phyloP scores from a whole-genome alignment of 2,797 vertebrate genomes.

The Notolepis coatsorum region DNA sequence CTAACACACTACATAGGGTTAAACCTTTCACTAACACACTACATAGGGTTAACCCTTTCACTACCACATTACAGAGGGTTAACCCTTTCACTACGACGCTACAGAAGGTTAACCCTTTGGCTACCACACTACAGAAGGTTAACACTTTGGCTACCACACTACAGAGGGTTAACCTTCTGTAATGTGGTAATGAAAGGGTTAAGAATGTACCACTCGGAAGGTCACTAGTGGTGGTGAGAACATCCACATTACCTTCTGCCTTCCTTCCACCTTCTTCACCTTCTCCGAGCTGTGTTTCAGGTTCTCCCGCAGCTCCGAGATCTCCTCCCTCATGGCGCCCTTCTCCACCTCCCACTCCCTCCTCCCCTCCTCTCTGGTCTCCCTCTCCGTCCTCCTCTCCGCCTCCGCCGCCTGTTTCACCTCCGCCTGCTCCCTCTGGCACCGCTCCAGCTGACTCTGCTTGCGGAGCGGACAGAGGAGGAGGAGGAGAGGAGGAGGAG shows the following conservation, averaged over 20 bases:
- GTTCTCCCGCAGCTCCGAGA: slow-evolving; percentile 69
- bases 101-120: too few relatives aligned
- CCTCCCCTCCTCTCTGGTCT: too few relatives aligned
- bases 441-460: slow-evolving; percentile 79
- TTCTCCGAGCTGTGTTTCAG: slow-evolving; percentile 65
- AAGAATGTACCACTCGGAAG: not conserved
- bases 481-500: too few relatives aligned
- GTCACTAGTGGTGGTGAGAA: not conserved
- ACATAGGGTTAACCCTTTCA: too few relatives aligned
- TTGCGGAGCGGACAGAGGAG: not conserved
- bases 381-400: slow-evolving; percentile 66
- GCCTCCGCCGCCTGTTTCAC: slow-evolving; percentile 71
- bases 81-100: too few relatives aligned
- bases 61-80: too few relatives aligned
- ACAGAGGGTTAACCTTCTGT: too few relatives aligned
- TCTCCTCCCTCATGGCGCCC: slow-evolving; percentile 59
- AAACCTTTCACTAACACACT: too few relatives aligned
- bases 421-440: slow-evolving; percentile 75
- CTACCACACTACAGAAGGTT: too few relatives aligned
- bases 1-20: too few relatives aligned
- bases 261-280: slow-evolving; percentile 67
- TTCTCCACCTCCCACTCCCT: slow-evolving; percentile 65
- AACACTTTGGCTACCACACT: too few relatives aligned
- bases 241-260: slow-evolving; percentile 56
- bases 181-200: too few relatives aligned